These are phyloP conservation scores for Gobio gobio DNA, from an alignment of 2,113 vertebrate genomes.

Conservation along the genomic window DNA sequence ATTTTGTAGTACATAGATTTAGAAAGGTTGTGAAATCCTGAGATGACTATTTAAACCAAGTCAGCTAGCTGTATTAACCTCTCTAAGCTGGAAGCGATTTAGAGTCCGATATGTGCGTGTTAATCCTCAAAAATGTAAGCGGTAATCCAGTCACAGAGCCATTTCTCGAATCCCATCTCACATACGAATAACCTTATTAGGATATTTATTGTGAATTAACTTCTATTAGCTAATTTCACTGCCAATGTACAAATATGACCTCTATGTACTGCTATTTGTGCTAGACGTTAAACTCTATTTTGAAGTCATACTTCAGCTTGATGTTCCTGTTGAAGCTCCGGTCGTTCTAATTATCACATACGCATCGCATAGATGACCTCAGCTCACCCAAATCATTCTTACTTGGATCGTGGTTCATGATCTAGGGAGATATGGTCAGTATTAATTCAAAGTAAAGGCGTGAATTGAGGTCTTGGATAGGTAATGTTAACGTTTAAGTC, in stretches of 20 bases:
- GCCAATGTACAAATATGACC: background rate
- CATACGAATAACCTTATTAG: background rate
- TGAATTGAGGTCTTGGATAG: background rate
- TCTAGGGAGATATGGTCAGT: background rate
- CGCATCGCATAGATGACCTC: background rate
- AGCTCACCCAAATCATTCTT: background rate
- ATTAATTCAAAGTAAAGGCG: slow-evolving; percentile 1
- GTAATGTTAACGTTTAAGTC: slow-evolving; percentile 12
- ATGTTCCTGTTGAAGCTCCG: background rate
- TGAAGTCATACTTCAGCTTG: slow-evolving; percentile 8
- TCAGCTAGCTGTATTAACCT: slow-evolving; percentile 20
- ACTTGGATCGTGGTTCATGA: background rate
- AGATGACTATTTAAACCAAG: background rate
- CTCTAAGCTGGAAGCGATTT: background rate
- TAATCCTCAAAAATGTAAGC: slow-evolving; percentile 6
- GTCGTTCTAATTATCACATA: background rate
- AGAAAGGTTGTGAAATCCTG: slow-evolving; percentile 1
- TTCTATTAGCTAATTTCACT: background rate
- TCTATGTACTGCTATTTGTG: background rate
- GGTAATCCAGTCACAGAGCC: background rate
- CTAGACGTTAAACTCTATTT: background rate
- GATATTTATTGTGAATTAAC: background rate
- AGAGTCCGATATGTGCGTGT: background rate
- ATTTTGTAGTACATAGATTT: background rate
- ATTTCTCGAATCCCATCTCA: background rate